Base-by-base conservation (phyloP, 2,113 vertebrate species). In the Columba livia region DNA sequence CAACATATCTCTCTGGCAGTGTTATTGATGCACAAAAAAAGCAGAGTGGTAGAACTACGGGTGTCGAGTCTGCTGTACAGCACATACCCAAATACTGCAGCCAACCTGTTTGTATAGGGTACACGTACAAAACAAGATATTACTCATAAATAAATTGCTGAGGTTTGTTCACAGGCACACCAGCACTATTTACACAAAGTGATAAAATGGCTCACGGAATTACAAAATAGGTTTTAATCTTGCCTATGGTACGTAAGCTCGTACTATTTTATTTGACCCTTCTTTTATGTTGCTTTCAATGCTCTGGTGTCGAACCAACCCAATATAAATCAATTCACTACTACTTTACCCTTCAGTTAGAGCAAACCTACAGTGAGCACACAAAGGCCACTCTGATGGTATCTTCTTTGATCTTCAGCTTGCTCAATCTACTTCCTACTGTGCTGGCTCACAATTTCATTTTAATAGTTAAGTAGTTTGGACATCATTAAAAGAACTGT, bases 401-500 rank as follows among this genome's bases (percentile, higher is more conserved):
- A 96, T 96, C 93, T 96, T n/a, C 93, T 95, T 92, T 96, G 92
- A 94, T 97, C 93, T 97, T 77, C 89, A 93, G 93, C 85, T 92
- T 95, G 82, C 79, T 97, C 88, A 95, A 88, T 96, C 83, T 92
- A 74, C 85, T 96, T 97, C 95, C 94, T 91, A 93, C 96, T 96
- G 87, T 96, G 86, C 93, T 86, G 91, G 89, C 73, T 95, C 89
- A 96, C 94, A 88, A 91, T 97, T 97, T 97, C 89, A 96, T 97
- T 97, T 97, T 97, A 97, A 97, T 90, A 96, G 93, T 95, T 96
- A 97, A 97, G 91, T 96, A 97, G 94, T 96, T 97, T 97, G 91
- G 91, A 97, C 97, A 96, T 96, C 90, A 97, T 97, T 97, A 96
- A 97, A 97, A 95, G 96, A 96, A 93, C 89, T 85, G 85, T 97